phyloP scores from a whole-genome alignment of 2,797 vertebrate genomes.

The Crenichthys baileyi region DNA sequence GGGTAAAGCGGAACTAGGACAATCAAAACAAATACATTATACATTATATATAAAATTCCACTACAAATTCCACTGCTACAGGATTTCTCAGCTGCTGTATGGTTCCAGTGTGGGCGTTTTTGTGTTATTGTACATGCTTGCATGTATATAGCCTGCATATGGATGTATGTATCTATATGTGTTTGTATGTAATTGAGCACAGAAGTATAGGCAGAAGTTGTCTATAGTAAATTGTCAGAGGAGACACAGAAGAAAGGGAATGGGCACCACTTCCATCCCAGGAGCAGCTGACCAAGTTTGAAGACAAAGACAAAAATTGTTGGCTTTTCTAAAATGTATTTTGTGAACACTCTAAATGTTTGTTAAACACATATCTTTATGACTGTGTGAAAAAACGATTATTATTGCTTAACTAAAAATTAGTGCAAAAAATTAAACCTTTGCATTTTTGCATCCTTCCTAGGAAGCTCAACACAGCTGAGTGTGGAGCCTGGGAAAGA shows the following conservation, averaged over 20 bases:
- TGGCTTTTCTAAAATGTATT: slow-evolving; percentile 19
- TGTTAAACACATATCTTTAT: slow-evolving; percentile 65
- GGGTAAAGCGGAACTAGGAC: background rate
- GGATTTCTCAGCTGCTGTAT: too few relatives aligned
- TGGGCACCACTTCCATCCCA: background rate
- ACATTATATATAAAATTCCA: too few relatives aligned
- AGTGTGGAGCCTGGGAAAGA: slow-evolving; percentile 42
- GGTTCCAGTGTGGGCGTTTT: too few relatives aligned
- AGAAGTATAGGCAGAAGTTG: background rate
- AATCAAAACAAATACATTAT: background rate
- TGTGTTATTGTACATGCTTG: too few relatives aligned
- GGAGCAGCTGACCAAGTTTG: background rate
- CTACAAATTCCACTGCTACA: background rate
- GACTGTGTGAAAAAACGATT: slow-evolving; percentile 57
- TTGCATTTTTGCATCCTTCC: slow-evolving; percentile 69
- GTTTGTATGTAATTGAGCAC: too few relatives aligned
- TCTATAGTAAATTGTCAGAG: background rate
- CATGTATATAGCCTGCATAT: too few relatives aligned
- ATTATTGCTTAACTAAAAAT: slow-evolving; percentile 67
- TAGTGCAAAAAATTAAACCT: slow-evolving; percentile 65
- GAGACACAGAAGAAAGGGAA: background rate
- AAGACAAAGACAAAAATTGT: background rate
- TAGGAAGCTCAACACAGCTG: slow-evolving; percentile 65
- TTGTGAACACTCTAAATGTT: slow-evolving; percentile 53
- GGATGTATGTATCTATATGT: too few relatives aligned